Conservation (phyloP, 2,888 invertebrate genomes). For the Sminthurinus aureus region DNA sequence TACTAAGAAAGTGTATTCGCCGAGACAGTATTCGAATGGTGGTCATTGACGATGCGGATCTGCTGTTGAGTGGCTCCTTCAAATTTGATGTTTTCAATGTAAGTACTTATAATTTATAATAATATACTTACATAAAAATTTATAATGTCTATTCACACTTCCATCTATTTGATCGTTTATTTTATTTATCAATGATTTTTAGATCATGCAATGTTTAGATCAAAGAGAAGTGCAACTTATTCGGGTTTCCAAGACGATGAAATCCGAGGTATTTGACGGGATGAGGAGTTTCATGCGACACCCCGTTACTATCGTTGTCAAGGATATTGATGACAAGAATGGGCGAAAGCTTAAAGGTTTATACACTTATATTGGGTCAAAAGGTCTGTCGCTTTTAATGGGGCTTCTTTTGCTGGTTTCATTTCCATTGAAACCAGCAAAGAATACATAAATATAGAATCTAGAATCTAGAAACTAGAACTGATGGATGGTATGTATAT, state of each 20-base stretch:
- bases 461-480: no score
- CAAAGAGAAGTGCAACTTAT: background rate
- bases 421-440: background rate
- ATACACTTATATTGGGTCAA: no score
- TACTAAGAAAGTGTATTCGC: background rate
- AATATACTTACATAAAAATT: background rate
- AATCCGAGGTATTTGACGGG: background rate
- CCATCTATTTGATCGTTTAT: no score
- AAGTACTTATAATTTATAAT: background rate
- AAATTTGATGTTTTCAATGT: background rate
- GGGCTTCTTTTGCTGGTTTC: background rate
- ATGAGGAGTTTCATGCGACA: background rate
- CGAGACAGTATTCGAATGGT: background rate
- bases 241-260: background rate
- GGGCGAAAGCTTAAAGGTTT: background rate
- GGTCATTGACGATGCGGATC: background rate
- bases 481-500: no score
- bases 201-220: background rate
- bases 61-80: background rate
- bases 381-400: background rate
- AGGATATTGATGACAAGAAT: background rate
- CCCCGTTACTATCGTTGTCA: background rate
- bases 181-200: no score
- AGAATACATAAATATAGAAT: background rate
- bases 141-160: no score